Percentiles rank a stretch among this genome's conserved stretches.
These are phyloP conservation scores for Glandiceps talaboti DNA, from an alignment of 53 echinoderm and acorn worm species.

Conservation along the genomic window DNA sequence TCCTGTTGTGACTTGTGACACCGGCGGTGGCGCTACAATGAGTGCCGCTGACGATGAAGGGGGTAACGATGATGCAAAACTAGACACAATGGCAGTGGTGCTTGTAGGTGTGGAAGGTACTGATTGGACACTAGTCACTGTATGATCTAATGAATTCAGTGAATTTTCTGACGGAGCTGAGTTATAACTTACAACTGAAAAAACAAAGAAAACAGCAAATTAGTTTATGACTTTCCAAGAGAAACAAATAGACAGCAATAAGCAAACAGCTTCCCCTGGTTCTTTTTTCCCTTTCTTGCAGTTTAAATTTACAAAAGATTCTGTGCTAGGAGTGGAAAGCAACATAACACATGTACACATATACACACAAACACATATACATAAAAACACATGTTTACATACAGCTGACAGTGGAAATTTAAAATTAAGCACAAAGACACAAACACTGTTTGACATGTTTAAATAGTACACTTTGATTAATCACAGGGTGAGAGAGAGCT, in stretches of 20 bases:
- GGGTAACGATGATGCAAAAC: conserved; percentile 1
- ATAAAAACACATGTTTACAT: too few species aligned
- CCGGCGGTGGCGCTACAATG: neutral
- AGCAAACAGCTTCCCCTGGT: neutral
- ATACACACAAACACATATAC: too few species aligned
- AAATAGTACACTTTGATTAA: too few species aligned
- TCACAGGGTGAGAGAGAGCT: neutral
- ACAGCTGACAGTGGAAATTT: neutral
- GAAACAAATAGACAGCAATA: neutral
- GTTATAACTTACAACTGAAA: neutral
- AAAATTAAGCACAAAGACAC: neutral
- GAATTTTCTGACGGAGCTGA: neutral
- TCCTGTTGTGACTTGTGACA: conserved; percentile 10
- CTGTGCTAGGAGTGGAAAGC: too few species aligned
- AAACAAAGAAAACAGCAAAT: too few species aligned
- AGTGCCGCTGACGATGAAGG: conserved; percentile 10
- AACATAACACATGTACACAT: too few species aligned
- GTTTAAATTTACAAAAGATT: too few species aligned
- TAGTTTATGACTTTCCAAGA: neutral
- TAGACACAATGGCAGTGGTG: neutral
- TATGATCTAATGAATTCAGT: neutral
- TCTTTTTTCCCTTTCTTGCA: too few species aligned
- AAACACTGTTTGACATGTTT: too few species aligned
- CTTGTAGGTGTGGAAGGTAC: conserved; percentile 1
- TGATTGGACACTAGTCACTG: neutral